Percentiles rank a stretch among this genome's conserved stretches.
phyloP scores from a whole-genome alignment of 2,888 invertebrate species.

The Trypoxylon attenuatum region DNA sequence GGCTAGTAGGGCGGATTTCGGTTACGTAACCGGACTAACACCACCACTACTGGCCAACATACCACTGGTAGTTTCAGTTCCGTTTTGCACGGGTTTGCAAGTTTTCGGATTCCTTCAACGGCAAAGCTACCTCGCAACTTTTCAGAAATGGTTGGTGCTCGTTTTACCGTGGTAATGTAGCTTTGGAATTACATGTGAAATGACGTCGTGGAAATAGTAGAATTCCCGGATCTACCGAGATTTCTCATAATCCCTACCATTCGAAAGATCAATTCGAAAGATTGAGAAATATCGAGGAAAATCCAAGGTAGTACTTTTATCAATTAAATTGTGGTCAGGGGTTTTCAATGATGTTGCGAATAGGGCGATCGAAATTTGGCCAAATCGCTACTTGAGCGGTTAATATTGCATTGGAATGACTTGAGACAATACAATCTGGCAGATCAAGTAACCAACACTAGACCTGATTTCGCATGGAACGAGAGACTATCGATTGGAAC shows the following conservation, averaged over 20 bases:
- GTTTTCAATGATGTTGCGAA: too few species aligned
- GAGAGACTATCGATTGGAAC: slow-evolving; percentile 22
- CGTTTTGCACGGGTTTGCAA: background rate
- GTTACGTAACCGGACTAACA: background rate
- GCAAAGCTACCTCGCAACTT: background rate
- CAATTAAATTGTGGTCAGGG: too few species aligned
- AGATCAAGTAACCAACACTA: slow-evolving; percentile 14
- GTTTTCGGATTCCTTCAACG: background rate
- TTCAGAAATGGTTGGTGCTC: background rate
- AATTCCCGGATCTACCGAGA: too few species aligned
- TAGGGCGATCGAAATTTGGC: too few species aligned
- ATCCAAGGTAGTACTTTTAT: too few species aligned
- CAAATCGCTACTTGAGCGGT: too few species aligned
- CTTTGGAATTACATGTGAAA: background rate
- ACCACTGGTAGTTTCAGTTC: background rate
- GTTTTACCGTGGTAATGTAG: too few species aligned
- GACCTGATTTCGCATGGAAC: slow-evolving; percentile 5
- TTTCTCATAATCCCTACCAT: too few species aligned
- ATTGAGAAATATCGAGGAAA: too few species aligned
- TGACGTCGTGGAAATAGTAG: background rate
- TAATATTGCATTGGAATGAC: too few species aligned
- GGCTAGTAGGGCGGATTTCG: background rate
- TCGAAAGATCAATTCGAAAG: too few species aligned
- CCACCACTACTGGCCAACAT: too few species aligned
- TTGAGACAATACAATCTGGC: background rate